Evolutionary conservation across 2,888 invertebrate genomes (phyloP).

Genomic region (Hololepta plana): DNA sequence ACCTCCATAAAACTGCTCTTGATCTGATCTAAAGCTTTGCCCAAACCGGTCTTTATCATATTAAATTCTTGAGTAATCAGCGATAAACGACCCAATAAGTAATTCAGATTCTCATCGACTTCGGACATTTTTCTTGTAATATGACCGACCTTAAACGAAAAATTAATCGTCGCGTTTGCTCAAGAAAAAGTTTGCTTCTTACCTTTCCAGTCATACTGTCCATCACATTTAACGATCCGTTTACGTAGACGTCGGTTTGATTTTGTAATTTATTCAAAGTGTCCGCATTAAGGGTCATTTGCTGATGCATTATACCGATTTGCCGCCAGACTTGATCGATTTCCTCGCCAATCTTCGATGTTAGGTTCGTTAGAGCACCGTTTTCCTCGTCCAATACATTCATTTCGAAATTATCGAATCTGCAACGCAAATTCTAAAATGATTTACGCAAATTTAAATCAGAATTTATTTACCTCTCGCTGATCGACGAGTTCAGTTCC

Average conservation of each 20-base stretch:
- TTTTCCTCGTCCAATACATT: conserved; percentile 55
- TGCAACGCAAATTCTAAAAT: conserved; percentile 14
- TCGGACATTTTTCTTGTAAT: conserved; percentile 61
- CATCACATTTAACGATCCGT: conserved; percentile 58
- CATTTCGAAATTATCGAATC: conserved; percentile 51
- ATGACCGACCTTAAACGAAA: conserved; percentile 40
- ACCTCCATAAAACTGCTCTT: conserved; percentile 45
- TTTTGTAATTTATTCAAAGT: conserved; percentile 59
- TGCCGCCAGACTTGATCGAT: conserved; percentile 80
- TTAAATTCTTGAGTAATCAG: conserved; percentile 73
- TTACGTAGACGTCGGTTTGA: conserved; percentile 63
- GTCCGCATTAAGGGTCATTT: conserved; percentile 56
- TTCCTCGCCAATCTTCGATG: conserved; percentile 57
- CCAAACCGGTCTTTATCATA: conserved; percentile 57
- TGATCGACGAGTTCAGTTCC: conserved; percentile 46
- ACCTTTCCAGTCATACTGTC: conserved; percentile 62
- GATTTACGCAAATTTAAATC: conserved; percentile 1
- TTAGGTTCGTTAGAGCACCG: conserved; percentile 52
- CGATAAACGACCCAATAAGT: conserved; percentile 57
- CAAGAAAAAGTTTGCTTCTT: conserved; percentile 7
- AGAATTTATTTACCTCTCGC: conserved; percentile 31
- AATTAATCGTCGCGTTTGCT: not conserved
- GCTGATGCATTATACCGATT: conserved; percentile 75
- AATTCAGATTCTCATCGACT: conserved; percentile 69
- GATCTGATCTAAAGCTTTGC: conserved; percentile 51